Evolutionary conservation across 53 echinoderm and acorn worm species (phyloP), one percentile per base, ranked within the genome.

Genomic region (Paracentrotus lividus): DNA sequence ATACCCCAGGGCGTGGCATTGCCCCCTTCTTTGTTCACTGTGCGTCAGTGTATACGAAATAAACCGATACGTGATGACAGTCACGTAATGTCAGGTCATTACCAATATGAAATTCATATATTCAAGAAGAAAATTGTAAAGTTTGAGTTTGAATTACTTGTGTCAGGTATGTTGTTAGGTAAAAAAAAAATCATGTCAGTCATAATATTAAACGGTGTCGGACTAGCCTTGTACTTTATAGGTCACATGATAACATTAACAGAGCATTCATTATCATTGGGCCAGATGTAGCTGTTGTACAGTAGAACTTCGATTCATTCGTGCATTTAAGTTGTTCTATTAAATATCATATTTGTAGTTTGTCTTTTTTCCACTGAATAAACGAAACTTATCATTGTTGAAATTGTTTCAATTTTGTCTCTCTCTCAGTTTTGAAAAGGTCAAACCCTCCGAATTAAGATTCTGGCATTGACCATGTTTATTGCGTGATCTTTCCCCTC

Each of bases 1-100:
- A 27, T 38, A 86, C 86, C 86, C 16, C 56, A 56, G 86, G 86
- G 86, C 49, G 86, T 86, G 86, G 86, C 57, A 20, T 86, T 36
- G 56, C 86, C 54, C 86, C 86, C 86, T 36, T 86, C 38, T 56
- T 56, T 55, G 34, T 56, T 34, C 86, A 45, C 44, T 32, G 16
- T 47, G 44, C 45, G 81, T 81, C 47, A 47, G 81, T 8, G 47
- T 81, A 81, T 24, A n/a, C 45, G 44, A 47, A 51, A 51, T 51
- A 8, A 57, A 81, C 81, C 26, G 1, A 47, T 45, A 81, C 81
- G 81, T 81, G 81, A 81, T 9, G 27, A 49, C 8, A 81, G 47
- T 45, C 81, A 81, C 81, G 81, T 81, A 81, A 81, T 47, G 47
- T 45, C 44, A 23, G 9, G 47, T n/a, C 81, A 81, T 13, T 78